phyloP scores from a whole-genome alignment of 2,113 vertebrate genomes.

The Pholis gunnellus region DNA sequence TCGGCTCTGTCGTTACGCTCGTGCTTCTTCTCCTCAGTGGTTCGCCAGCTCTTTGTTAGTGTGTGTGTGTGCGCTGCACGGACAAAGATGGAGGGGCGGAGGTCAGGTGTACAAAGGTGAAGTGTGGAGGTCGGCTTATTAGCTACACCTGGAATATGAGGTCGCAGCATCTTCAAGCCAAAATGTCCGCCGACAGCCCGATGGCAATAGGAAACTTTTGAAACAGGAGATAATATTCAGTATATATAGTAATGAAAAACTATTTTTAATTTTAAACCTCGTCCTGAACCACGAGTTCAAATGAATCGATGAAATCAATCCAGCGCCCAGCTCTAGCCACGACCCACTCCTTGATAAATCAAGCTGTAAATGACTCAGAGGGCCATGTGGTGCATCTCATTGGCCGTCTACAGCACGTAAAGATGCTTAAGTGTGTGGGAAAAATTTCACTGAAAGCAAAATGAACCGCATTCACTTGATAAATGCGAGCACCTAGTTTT shows the following conservation, averaged over 20 bases:
- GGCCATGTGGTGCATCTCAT: background rate
- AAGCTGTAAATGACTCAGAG: background rate
- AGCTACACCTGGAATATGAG: conserved; percentile 11
- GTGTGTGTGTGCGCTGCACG: background rate
- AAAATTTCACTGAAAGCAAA: background rate
- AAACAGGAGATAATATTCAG: too few species aligned
- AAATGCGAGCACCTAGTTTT: background rate
- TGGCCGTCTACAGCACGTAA: background rate
- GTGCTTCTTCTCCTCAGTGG: conserved; percentile 48
- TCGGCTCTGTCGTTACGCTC: conserved; percentile 10
- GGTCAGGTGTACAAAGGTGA: conserved; percentile 30
- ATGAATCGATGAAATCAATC: too few species aligned
- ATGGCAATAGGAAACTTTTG: too few species aligned
- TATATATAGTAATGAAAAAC: too few species aligned
- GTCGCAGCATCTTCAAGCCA: too few species aligned
- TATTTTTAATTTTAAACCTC: too few species aligned
- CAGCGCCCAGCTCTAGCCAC: background rate
- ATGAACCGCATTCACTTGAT: conserved; percentile 1
- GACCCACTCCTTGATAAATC: background rate
- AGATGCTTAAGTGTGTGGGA: background rate
- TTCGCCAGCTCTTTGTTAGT: conserved; percentile 11
- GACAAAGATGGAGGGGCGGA: conserved; percentile 5
- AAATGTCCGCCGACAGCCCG: too few species aligned
- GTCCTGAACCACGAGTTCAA: too few species aligned
- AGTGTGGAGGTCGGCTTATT: conserved; percentile 24